These are phyloP conservation scores for Clarias magur DNA, from an alignment of 2,113 vertebrate genomes.

Conservation along the genomic window DNA sequence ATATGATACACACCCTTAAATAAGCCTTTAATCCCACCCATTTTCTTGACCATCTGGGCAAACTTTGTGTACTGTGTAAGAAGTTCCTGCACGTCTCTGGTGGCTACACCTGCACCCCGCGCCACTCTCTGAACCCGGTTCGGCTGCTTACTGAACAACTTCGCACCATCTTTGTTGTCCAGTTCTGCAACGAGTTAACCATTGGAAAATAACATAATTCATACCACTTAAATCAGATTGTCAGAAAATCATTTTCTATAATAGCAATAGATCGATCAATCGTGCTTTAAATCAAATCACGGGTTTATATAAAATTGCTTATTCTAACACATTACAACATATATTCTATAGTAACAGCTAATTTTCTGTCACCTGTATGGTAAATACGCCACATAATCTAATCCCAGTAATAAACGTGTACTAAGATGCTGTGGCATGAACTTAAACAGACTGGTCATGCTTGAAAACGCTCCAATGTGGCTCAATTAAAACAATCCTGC, in stretches of 20 bases:
- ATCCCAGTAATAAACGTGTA: background rate
- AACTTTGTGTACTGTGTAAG: constrained; percentile 99
- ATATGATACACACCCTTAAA: constrained; percentile 89
- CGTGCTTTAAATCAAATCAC: background rate
- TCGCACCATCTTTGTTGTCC: constrained; percentile 97
- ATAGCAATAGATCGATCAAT: background rate
- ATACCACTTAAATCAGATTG: background rate
- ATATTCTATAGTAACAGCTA: background rate
- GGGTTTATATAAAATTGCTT: background rate
- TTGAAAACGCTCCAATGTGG: too few species aligned
- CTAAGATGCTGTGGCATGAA: too few species aligned
- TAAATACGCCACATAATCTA: background rate
- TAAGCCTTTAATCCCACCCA: constrained; percentile 98
- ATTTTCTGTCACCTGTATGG: background rate
- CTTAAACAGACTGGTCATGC: too few species aligned
- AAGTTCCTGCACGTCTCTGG: constrained; percentile 95
- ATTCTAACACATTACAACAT: background rate
- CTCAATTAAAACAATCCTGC: too few species aligned
- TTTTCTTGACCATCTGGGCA: constrained; percentile 99
- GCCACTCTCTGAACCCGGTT: constrained; percentile 96
- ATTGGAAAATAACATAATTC: background rate
- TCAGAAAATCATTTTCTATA: background rate
- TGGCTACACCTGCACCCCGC: constrained; percentile 92
- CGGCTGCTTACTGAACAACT: constrained; percentile 96
- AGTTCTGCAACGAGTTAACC: constrained; percentile 76